Conservation (phyloP, 2,888 invertebrate genomes). For the Dorcus parallelipipedus region DNA sequence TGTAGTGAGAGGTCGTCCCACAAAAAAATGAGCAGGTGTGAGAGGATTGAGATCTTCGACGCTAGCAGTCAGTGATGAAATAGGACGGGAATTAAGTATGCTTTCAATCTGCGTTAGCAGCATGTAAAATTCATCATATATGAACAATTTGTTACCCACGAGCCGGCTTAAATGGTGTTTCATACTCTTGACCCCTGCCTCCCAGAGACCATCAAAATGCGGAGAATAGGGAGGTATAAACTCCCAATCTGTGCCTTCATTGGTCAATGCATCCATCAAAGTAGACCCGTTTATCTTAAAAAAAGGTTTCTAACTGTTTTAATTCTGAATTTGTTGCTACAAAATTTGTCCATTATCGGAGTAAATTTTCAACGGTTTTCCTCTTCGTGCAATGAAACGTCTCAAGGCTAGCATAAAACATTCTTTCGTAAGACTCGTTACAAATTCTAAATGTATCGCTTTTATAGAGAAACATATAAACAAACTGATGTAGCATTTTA, state of each 20-base stretch:
- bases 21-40: conserved; percentile 33
- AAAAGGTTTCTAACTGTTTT: background rate
- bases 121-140: conserved; percentile 28
- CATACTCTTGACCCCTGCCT: conserved; percentile 27
- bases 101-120: conserved; percentile 27
- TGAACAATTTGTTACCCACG: background rate
- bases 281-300: too few species aligned
- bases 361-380: conserved; percentile 13
- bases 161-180: conserved; percentile 28
- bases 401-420: conserved; percentile 18
- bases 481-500: conserved; percentile 22
- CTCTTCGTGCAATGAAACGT: conserved; percentile 19
- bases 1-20: conserved; percentile 28
- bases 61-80: conserved; percentile 21
- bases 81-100: conserved; percentile 28
- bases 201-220: conserved; percentile 23
- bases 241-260: background rate
- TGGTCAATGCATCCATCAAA: too few species aligned
- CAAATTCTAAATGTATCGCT: conserved; percentile 25
- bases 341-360: conserved; percentile 23
- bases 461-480: conserved; percentile 25
- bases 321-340: conserved; percentile 6
- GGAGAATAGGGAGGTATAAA: too few species aligned
- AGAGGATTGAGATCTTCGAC: conserved; percentile 28
- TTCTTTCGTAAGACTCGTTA: conserved; percentile 20